Evolutionary conservation across 2,888 invertebrate genomes (phyloP), one percentile per base, ranked within the genome.

Genomic region (Parelbella ahira): DNA sequence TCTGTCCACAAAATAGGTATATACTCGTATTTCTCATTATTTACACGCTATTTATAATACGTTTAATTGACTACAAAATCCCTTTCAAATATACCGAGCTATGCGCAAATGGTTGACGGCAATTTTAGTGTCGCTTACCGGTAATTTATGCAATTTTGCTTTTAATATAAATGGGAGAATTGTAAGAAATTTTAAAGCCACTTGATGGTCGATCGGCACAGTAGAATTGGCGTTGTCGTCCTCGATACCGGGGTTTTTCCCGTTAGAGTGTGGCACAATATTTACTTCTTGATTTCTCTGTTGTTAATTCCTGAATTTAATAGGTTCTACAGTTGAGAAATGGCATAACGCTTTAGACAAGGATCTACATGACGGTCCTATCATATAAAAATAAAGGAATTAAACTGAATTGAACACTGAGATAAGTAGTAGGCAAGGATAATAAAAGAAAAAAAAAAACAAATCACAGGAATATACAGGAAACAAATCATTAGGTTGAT

Each of bases 31-130:
- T 15, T 15, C 15, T 15, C 15, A 15, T 4, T 15, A 15, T 15
- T 15, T 15, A 11, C 25, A 34, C 8, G 28, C 42, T 20, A 34
- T 8, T 34, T 42, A 34, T 29, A 28, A 33, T 34, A 23, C 49
- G 28, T 30, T 46, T 58, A 56, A 63, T 59, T 56, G 53, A 50
- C 52, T 43, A 53, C 60, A 63, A 59, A 63, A 58, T 50, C 46
- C 48, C 33, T 50, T 56, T 50, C 56, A 53, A 42, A 53, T 58
- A 42, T 48, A 58, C 51, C 44, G 45, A 30, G 49, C 50, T 45
- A 47, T 45, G 10, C 28, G 10, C 38, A 36, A 42, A 51, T 53
- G 51, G 53, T 44, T 36, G 46, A 50, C 33, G 23, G 39, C 42
- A 34, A 42, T 42, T 42, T 42, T 28, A 34, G 42, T 42, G 42